Base-by-base conservation (phyloP, 2,113 vertebrate genomes). In the Mustela lutreola region DNA sequence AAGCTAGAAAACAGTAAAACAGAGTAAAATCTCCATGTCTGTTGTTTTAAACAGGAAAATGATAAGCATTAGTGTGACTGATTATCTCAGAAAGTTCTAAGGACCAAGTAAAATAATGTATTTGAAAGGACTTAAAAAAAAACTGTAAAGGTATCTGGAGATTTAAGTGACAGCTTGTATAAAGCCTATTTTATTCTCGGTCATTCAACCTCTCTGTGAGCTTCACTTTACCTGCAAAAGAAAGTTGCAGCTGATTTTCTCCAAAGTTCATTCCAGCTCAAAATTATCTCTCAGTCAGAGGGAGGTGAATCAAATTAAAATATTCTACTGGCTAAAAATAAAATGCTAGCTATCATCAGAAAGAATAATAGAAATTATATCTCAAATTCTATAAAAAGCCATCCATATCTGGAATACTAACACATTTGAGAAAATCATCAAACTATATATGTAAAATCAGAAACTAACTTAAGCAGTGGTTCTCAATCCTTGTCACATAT, bases 281-380 rank as follows among this genome's bases (percentile, higher is more conserved):
- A 93, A 97, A 97, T 94, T 53, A 93, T 45, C 95, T 92, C 83
- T 96, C 80, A 95, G 80, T 90, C 86, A 95, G 92, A 89, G 71
- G 39, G 87, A 94, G 86, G 67, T 90, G 67, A 97, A 71, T 97
- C 82, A 97, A 97, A 94, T 92, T 94, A 73, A 89, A 92, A 97
- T 85, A 93, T 93, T 94, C 89, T 81, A 90, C 33, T 85, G 80
- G 58, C 87, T 96, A 97, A 98, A 98, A 97, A 97, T 97, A 97
- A 98, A 96, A 92, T 91, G 80, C 84, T 81, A 95, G 26, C 82
- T 95, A 94, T 84, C 62, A 97, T 86, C 84, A 93, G 60, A 96
- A 97, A 93, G 95, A 95, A 95, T 65, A 98, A 97, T 45, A 95
- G 87, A 97, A 94, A 90, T 95, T 92, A 81, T 58, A 96, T 53